Conservation (phyloP, 2,888 invertebrate genomes). For the Opisthograptis luteolata region DNA sequence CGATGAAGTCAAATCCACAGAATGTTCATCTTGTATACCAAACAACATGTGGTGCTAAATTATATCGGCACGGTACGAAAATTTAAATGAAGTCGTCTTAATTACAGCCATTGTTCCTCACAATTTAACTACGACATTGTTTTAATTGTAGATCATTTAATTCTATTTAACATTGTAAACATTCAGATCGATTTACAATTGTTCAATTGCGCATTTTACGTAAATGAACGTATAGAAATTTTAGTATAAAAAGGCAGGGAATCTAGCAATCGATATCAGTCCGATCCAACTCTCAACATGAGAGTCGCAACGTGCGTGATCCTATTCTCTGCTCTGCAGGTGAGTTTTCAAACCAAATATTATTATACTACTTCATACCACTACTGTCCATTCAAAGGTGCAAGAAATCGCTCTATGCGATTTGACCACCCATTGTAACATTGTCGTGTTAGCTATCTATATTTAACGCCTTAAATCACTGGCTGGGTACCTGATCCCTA, state of each 20-base stretch:
- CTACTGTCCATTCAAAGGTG: too few relatives aligned
- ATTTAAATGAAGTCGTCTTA: constrained; percentile 44
- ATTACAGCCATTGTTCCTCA: constrained; percentile 57
- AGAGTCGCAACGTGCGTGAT: constrained; percentile 77
- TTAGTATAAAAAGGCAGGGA: constrained; percentile 62
- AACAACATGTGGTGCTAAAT: too few relatives aligned
- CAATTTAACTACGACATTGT: constrained; percentile 52
- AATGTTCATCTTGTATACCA: too few relatives aligned
- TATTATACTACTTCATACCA: not conserved
- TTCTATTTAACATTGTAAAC: constrained; percentile 53
- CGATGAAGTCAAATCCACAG: too few relatives aligned
- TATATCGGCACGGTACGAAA: too few relatives aligned
- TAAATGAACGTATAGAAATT: constrained; percentile 44
- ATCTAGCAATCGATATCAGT: constrained; percentile 59
- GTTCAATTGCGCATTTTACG: constrained; percentile 38
- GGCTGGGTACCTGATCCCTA: too few relatives aligned
- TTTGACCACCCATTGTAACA: too few relatives aligned
- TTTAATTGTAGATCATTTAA: constrained; percentile 47
- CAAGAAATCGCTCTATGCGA: too few relatives aligned
- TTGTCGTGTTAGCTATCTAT: too few relatives aligned
- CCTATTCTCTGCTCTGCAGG: constrained; percentile 77
- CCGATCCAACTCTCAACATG: constrained; percentile 78
- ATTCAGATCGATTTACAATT: constrained; percentile 43
- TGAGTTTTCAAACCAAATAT: constrained; percentile 56
- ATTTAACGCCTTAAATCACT: too few relatives aligned